Percentiles rank a stretch among this genome's conserved stretches.
Evolutionary conservation across 2,888 invertebrate species (phyloP).

Genomic region (Pandemis cinnamomeana): DNA sequence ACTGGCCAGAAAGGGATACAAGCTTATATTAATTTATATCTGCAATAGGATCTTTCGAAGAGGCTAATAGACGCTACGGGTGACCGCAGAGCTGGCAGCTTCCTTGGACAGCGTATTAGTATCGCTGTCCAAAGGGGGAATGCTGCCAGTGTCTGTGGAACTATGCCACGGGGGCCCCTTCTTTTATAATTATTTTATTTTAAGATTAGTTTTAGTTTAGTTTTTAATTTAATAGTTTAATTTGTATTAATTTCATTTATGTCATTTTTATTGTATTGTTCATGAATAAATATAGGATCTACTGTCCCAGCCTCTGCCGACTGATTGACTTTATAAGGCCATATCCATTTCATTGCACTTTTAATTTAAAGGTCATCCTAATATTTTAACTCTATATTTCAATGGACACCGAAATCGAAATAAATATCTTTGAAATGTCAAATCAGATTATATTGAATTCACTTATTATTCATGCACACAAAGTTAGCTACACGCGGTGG

Average conservation of each 20-base stretch:
- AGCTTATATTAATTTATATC: background rate
- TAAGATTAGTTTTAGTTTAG: too few relatives aligned
- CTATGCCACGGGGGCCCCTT: too few relatives aligned
- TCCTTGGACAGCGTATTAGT: too few relatives aligned
- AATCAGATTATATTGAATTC: slow-evolving; percentile 38
- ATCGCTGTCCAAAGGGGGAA: too few relatives aligned
- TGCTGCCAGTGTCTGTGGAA: too few relatives aligned
- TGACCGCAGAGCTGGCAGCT: too few relatives aligned
- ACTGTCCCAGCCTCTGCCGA: background rate
- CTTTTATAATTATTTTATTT: too few relatives aligned
- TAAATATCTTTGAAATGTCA: background rate
- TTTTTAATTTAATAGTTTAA: too few relatives aligned
- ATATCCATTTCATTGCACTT: background rate
- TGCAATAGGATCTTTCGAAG: background rate
- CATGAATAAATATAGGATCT: too few relatives aligned
- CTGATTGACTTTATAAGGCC: background rate
- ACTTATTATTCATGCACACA: slow-evolving; percentile 62
- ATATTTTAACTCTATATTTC: background rate
- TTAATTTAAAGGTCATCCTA: background rate
- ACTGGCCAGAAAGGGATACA: background rate
- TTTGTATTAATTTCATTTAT: too few relatives aligned
- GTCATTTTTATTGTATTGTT: too few relatives aligned
- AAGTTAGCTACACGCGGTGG: slow-evolving; percentile 41
- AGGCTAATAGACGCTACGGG: too few relatives aligned
- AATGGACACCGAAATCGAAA: background rate